Conservation (phyloP, 2,797 vertebrate genomes). For the Antrozous pallidus region DNA sequence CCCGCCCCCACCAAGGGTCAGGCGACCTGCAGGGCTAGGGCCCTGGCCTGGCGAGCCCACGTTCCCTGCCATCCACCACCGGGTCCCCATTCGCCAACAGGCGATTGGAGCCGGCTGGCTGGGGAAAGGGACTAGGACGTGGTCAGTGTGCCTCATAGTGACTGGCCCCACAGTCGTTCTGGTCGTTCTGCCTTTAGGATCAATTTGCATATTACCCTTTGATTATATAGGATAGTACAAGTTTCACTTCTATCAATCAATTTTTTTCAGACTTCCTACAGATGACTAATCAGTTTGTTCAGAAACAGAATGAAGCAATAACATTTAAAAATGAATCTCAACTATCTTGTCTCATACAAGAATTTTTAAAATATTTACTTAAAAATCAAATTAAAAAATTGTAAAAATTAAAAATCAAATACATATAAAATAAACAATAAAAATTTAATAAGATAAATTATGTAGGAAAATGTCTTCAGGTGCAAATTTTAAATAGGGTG, state of each 20-base stretch:
- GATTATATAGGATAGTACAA: not conserved
- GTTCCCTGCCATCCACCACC: too few species aligned
- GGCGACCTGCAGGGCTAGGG: too few species aligned
- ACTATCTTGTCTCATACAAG: not conserved
- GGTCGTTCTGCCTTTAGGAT: too few species aligned
- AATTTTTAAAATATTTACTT: not conserved
- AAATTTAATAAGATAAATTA: not conserved
- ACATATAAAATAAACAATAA: not conserved
- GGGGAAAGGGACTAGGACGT: too few species aligned
- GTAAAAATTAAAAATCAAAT: not conserved
- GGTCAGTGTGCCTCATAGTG: too few species aligned
- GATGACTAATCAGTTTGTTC: not conserved
- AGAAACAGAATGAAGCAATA: slow-evolving; percentile 33
- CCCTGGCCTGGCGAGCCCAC: too few species aligned
- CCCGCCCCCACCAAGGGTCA: too few species aligned
- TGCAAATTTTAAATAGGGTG: slow-evolving; percentile 15
- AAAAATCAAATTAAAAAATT: not conserved
- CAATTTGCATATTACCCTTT: too few species aligned
- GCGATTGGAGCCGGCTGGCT: too few species aligned
- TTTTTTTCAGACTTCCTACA: slow-evolving; percentile 10
- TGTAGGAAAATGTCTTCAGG: not conserved
- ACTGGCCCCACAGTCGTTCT: too few species aligned
- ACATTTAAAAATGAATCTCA: slow-evolving; percentile 29
- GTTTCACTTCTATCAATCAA: not conserved
- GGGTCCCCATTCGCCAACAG: too few species aligned